Evolutionary conservation across 2,888 invertebrate species (phyloP).

Genomic region (Tricholauxania praeusta): DNA sequence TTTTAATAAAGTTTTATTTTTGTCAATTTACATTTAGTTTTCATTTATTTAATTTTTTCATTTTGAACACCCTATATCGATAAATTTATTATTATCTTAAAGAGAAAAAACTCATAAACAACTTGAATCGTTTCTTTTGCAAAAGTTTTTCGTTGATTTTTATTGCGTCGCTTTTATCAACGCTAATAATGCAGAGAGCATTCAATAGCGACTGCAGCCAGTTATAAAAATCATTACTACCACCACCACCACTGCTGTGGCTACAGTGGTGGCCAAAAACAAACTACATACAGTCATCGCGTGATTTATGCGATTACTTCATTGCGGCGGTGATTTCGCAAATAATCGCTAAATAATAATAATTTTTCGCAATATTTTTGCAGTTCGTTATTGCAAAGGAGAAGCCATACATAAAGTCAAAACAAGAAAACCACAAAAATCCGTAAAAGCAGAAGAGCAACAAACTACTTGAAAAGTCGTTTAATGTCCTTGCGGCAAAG

Average conservation of each 20-base stretch:
- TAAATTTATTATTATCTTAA: conserved; percentile 8
- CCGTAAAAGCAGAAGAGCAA: neutral
- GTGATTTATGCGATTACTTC: conserved; percentile 64
- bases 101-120: neutral
- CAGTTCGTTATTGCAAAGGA: neutral
- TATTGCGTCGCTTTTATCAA: conserved; percentile 21
- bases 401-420: neutral
- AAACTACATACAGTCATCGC: conserved; percentile 17
- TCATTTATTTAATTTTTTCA: no score
- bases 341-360: conserved; percentile 43
- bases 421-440: neutral
- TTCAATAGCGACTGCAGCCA: neutral
- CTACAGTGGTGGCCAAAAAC: neutral
- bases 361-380: conserved; percentile 30
- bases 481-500: conserved; percentile 17
- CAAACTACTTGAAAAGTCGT: conserved; percentile 27
- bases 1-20: no score
- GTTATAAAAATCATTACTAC: neutral
- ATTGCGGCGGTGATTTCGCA: conserved; percentile 60
- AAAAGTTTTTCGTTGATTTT: conserved; percentile 15
- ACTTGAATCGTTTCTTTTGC: conserved; percentile 12
- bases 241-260: neutral
- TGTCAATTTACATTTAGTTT: no score
- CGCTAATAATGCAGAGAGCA: neutral
- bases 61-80: neutral